These are phyloP conservation scores for Drosophila pallidifrons DNA, from an alignment of 1,140 invertebrate species.

Conservation along the genomic window DNA sequence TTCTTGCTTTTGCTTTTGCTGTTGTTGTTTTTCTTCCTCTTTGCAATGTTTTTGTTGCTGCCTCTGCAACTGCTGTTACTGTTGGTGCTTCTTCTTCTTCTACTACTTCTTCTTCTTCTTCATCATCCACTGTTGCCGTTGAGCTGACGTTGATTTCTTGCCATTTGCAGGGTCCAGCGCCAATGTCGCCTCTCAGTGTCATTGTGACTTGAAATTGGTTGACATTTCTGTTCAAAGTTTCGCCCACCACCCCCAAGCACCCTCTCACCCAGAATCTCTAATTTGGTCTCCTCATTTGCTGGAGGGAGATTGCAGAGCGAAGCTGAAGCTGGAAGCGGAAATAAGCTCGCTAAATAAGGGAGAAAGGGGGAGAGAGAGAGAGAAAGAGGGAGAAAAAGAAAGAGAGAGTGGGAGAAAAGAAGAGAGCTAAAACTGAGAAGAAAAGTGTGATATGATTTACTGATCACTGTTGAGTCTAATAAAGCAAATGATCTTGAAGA, in stretches of 20 bases:
- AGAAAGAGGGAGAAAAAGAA: no score
- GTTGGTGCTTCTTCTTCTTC: not conserved
- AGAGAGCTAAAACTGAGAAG: no score
- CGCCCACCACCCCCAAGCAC: no score
- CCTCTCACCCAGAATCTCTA: not conserved
- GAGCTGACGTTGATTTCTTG: constrained; percentile 80
- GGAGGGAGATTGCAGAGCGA: not conserved
- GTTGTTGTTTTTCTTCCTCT: constrained; percentile 2
- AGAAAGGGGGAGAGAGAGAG: no score
- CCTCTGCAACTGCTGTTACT: constrained; percentile 7
- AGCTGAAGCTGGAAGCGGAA: not conserved
- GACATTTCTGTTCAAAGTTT: constrained; percentile 41
- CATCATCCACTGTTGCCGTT: constrained; percentile 10
- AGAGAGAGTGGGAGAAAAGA: no score
- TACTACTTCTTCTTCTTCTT: constrained; percentile 3
- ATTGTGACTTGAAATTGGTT: constrained; percentile 74
- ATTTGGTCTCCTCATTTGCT: constrained; percentile 1
- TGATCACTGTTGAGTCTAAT: no score
- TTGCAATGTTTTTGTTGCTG: not conserved
- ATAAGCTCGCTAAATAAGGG: not conserved
- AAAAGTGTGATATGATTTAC: no score
- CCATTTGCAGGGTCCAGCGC: constrained; percentile 71
- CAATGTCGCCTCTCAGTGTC: constrained; percentile 71
- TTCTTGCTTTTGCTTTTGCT: not conserved
- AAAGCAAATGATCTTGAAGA: no score